Base-by-base conservation (phyloP, 2,113 vertebrate species). In the Microtus ochrogaster region DNA sequence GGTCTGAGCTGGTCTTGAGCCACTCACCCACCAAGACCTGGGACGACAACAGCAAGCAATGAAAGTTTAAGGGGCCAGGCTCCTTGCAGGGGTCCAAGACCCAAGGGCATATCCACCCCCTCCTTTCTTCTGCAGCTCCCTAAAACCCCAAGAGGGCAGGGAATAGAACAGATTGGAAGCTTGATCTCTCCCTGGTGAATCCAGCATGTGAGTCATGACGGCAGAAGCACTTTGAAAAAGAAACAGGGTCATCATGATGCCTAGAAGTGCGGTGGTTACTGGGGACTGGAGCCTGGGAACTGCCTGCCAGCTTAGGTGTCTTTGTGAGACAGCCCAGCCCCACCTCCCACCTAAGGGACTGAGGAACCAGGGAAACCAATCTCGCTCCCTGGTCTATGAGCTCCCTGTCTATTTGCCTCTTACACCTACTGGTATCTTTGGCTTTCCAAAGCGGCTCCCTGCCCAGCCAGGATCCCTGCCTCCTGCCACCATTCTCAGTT, bases 111-210 rank as follows among this genome's bases (percentile, higher is more conserved):
- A 44, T 3, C 90, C 21, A 3, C 90, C 89, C 87, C 73, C 61
- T 88, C 85, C 76, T 63, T 89, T 78, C 85, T 92, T 68, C n/a
- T 21, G 85, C 30, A 89, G 92, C 76, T 97, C 88, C 93, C 58
- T 52, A 44, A 90, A 94, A 94, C 90, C 88, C 94, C 73, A 39
- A 70, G 73, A 92, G 63, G 77, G 95, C 52, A 19, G 36, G 39
- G 52, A 70, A 55, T 17, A 55, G 52, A 92, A 66, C 7, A 74
- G 93, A 84, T 41, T 72, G 79, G 89, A 95, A 89, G 95, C 92
- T 91, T 94, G 96, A 97, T 95, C 95, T 81, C 97, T 97, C 97
- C 96, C 96, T 77, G 73, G 95, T 90, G 95, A 95, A 68, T 95
- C 81, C 74, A 28, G 16, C 3, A 41, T 86, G 95, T 97, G 96